Evolutionary conservation across 2,113 vertebrate genomes (phyloP).

Genomic region (Anguilla rostrata): DNA sequence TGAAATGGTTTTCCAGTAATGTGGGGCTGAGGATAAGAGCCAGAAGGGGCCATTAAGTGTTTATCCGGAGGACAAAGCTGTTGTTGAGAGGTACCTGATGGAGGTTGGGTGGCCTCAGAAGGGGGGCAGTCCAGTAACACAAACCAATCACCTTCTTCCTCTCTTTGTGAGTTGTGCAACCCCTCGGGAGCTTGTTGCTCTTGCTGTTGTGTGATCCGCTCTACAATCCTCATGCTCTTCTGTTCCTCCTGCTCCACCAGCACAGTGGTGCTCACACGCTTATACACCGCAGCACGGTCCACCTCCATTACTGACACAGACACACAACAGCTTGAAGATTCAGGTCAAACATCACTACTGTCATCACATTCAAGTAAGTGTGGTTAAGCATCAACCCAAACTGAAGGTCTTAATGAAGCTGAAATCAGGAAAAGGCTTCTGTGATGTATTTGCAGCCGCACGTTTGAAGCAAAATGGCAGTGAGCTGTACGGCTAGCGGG

Average conservation of each 20-base stretch:
- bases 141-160: conserved; percentile 52
- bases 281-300: neutral
- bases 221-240: neutral
- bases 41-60: neutral
- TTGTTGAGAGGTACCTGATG: conserved; percentile 52
- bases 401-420: neutral
- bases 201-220: neutral
- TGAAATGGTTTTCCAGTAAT: neutral
- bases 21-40: neutral
- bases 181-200: neutral
- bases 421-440: neutral
- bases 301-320: neutral
- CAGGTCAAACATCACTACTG: neutral
- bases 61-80: neutral
- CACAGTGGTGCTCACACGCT: neutral
- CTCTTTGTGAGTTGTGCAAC: neutral
- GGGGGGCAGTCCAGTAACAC: conserved; percentile 44
- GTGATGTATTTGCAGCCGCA: neutral
- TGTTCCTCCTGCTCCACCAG: neutral
- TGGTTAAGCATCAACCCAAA: too few relatives aligned
- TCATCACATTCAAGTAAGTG: neutral
- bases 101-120: conserved; percentile 39
- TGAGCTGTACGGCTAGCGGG: neutral
- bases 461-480: neutral
- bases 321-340: neutral